phyloP scores from a whole-genome alignment of 2,113 vertebrate species.

The Carassius carassius region DNA sequence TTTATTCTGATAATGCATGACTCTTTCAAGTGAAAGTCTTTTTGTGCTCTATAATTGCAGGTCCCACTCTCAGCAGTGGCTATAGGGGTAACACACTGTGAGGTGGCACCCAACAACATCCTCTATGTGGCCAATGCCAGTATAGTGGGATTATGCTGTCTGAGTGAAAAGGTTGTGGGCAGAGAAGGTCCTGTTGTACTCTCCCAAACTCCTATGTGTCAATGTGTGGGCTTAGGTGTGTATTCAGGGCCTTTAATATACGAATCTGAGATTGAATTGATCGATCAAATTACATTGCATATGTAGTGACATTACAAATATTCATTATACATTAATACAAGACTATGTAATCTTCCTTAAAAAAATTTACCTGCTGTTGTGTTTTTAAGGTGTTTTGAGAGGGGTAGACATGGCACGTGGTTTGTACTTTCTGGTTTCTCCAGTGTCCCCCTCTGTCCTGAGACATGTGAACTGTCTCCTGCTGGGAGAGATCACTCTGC shows the following conservation, averaged over 20 bases:
- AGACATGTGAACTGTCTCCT: slow-evolving; percentile 89
- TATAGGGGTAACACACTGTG: slow-evolving; percentile 81
- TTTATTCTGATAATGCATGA: no score
- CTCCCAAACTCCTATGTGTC: slow-evolving; percentile 85
- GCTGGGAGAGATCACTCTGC: slow-evolving; percentile 81
- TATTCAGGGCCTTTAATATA: no score
- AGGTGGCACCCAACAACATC: slow-evolving; percentile 85
- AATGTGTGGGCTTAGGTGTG: slow-evolving; percentile 91
- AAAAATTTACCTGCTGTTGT: not conserved
- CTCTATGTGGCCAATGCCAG: slow-evolving; percentile 85
- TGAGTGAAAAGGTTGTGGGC: slow-evolving; percentile 79
- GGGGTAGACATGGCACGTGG: slow-evolving; percentile 85
- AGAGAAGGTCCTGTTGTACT: slow-evolving; percentile 82
- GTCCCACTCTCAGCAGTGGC: slow-evolving; percentile 85
- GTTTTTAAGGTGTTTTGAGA: slow-evolving; percentile 83
- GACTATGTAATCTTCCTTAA: not conserved
- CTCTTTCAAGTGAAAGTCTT: not conserved
- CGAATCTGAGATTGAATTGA: not conserved
- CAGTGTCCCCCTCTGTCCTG: slow-evolving; percentile 78
- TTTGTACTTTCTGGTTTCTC: slow-evolving; percentile 87
- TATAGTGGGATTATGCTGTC: slow-evolving; percentile 89
- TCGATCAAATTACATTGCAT: not conserved
- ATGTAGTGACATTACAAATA: not conserved
- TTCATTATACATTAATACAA: not conserved
- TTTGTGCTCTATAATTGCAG: slow-evolving; percentile 64